Evolutionary conservation across 2,888 invertebrate species (phyloP).

Genomic region (Phyllotreta striolata): DNA sequence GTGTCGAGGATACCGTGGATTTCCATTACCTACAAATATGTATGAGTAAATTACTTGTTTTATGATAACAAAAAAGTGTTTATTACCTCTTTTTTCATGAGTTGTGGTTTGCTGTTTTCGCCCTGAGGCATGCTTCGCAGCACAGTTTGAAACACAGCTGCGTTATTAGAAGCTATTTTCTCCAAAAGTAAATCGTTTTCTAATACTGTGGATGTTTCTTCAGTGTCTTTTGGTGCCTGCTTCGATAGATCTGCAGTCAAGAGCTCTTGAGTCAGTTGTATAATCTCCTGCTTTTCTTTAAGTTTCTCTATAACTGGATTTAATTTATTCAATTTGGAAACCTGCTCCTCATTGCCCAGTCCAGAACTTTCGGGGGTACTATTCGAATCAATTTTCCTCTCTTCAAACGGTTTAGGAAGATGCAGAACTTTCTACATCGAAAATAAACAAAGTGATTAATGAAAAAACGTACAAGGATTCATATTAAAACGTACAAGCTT

Average conservation of each 20-base stretch:
- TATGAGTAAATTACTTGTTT: background rate
- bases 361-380: background rate
- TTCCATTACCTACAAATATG: slow-evolving; percentile 64
- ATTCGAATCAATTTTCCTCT: background rate
- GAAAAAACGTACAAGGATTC: slow-evolving; percentile 1
- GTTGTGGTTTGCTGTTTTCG: slow-evolving; percentile 48
- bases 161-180: slow-evolving; percentile 67
- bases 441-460: background rate
- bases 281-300: slow-evolving; percentile 49
- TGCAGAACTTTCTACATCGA: slow-evolving; percentile 24
- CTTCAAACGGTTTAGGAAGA: slow-evolving; percentile 26
- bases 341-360: slow-evolving; percentile 4
- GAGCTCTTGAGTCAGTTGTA: slow-evolving; percentile 47
- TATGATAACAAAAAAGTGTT: background rate
- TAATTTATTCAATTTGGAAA: slow-evolving; percentile 26
- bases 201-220: background rate
- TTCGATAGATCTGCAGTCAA: slow-evolving; percentile 48
- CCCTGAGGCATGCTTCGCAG: slow-evolving; percentile 49
- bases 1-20: slow-evolving; percentile 65
- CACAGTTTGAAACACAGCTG: slow-evolving; percentile 73
- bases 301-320: slow-evolving; percentile 48
- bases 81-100: slow-evolving; percentile 69
- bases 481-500: background rate
- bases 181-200: slow-evolving; percentile 58
- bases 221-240: slow-evolving; percentile 21